Percentiles rank a stretch among this genome's conserved stretches.
phyloP scores from a whole-genome alignment of 2,113 vertebrate genomes.

The Neoarius graeffei region DNA sequence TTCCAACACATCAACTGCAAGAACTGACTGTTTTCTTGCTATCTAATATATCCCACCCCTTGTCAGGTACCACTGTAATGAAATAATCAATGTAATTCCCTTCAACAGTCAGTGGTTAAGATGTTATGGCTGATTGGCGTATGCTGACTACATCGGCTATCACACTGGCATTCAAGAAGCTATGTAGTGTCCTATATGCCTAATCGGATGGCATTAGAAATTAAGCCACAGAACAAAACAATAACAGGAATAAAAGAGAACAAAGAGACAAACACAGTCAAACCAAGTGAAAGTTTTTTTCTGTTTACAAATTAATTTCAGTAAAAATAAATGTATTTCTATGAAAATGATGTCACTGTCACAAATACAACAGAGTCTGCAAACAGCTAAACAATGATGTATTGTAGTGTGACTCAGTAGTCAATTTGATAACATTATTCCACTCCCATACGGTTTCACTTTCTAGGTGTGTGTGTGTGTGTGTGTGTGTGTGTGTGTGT shows the following conservation, averaged over 20 bases:
- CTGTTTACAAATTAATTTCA: not conserved
- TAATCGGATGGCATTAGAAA: not conserved
- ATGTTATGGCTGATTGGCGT: too few relatives aligned
- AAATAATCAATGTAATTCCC: too few relatives aligned
- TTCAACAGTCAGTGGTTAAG: too few relatives aligned
- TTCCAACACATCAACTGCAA: too few relatives aligned
- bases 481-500: too few relatives aligned
- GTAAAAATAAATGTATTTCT: not conserved
- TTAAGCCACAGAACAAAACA: not conserved
- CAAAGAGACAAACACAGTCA: not conserved
- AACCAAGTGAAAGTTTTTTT: too few relatives aligned
- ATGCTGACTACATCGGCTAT: not conserved
- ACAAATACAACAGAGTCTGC: not conserved
- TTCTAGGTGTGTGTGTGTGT: not conserved
- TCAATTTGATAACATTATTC: not conserved
- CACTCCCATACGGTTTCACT: not conserved
- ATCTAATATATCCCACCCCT: too few relatives aligned
- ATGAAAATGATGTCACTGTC: not conserved
- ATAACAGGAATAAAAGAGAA: not conserved
- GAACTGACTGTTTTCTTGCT: too few relatives aligned
- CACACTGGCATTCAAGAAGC: not conserved
- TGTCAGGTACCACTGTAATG: too few relatives aligned
- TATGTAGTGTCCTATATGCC: not conserved
- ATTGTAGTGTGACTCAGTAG: not conserved
- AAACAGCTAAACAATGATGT: not conserved